Percentiles rank a stretch among this genome's conserved stretches.
phyloP scores from a whole-genome alignment of 2,888 invertebrate genomes.

The Teleiodes luculella region DNA sequence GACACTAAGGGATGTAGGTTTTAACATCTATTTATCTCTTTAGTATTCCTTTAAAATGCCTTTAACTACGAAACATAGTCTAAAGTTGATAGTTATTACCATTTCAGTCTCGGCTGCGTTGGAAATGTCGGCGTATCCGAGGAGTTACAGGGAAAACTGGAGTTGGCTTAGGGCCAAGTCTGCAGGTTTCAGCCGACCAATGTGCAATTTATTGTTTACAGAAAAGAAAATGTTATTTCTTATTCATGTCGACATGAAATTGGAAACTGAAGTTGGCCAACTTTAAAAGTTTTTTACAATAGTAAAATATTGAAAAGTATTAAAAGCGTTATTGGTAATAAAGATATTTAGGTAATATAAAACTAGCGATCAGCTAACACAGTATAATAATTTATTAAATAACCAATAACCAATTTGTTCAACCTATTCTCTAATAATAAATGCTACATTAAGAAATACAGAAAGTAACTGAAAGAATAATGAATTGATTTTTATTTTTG shows the following conservation, averaged over 20 bases:
- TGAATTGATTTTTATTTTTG: too few species aligned
- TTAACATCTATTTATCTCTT: not conserved
- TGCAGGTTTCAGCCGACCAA: conserved; percentile 31
- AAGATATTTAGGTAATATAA: too few species aligned
- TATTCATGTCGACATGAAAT: conserved; percentile 46
- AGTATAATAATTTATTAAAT: too few species aligned
- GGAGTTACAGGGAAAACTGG: conserved; percentile 60
- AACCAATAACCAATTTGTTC: too few species aligned
- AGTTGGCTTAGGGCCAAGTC: conserved; percentile 56
- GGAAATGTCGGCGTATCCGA: conserved; percentile 53
- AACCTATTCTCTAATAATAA: too few species aligned
- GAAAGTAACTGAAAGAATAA: too few species aligned
- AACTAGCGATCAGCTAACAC: too few species aligned
- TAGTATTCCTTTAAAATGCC: conserved; percentile 40
- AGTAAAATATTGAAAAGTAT: too few species aligned
- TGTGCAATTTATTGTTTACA: conserved; percentile 51
- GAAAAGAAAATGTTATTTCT: conserved; percentile 60
- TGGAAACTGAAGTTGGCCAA: conserved; percentile 41
- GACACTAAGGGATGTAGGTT: not conserved
- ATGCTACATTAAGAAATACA: too few species aligned
- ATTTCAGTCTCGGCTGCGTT: conserved; percentile 51
- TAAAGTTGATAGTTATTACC: conserved; percentile 66
- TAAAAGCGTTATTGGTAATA: too few species aligned
- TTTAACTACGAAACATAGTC: conserved; percentile 30
- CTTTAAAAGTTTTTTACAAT: not conserved